A percentile compares a stretch with the other conserved stretches of the same genome.
These are phyloP conservation scores for Prionace glauca DNA, from an alignment of 2,797 vertebrate species.

Conservation along the genomic window DNA sequence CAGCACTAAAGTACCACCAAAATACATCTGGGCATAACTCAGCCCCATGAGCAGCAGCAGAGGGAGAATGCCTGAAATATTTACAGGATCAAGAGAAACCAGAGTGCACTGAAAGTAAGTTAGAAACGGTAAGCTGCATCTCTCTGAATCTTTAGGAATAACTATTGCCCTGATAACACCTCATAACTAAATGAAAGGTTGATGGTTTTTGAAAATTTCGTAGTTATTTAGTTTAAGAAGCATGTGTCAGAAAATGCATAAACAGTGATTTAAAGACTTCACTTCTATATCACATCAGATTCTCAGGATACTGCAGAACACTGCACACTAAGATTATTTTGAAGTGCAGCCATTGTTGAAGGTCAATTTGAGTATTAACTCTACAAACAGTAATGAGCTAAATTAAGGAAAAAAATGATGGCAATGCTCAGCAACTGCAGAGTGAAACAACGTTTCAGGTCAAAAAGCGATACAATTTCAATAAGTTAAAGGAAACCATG, in stretches of 20 bases:
- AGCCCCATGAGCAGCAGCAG: background rate
- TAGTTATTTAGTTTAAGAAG: background rate
- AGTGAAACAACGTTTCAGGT: too few species aligned
- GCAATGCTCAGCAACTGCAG: too few species aligned
- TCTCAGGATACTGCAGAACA: background rate
- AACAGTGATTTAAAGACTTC: background rate
- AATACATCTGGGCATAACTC: background rate
- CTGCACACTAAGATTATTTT: background rate
- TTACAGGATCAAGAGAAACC: too few species aligned
- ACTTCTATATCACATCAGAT: background rate
- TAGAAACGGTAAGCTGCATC: too few species aligned
- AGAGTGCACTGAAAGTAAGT: background rate
- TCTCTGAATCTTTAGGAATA: too few species aligned
- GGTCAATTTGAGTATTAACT: background rate
- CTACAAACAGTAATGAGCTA: background rate
- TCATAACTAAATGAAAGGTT: too few species aligned
- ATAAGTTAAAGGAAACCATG: too few species aligned
- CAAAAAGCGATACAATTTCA: too few species aligned
- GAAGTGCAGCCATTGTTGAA: background rate
- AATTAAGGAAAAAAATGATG: too few species aligned
- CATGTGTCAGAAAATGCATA: background rate
- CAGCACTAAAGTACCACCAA: background rate
- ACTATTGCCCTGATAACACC: too few species aligned
- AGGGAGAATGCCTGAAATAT: background rate
- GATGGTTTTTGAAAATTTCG: background rate